Conservation (phyloP, 2,113 vertebrate species). For the Phaetusa simplex region DNA sequence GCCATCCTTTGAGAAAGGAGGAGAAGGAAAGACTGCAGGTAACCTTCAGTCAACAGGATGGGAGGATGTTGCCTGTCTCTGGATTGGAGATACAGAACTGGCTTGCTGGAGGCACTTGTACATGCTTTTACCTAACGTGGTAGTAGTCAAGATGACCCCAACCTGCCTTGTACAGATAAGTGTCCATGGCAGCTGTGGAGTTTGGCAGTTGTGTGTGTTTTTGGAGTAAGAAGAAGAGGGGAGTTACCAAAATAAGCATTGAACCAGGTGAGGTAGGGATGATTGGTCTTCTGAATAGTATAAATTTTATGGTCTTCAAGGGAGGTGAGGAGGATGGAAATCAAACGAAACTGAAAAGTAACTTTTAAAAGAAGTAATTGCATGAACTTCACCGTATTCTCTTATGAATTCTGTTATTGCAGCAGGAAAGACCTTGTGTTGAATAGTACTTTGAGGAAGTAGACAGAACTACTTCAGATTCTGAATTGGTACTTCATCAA, state of each 20-base stretch:
- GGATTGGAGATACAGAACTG: not conserved
- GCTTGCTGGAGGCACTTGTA: not conserved
- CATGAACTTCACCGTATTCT: not conserved
- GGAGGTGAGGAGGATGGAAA: not conserved
- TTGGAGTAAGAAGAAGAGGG: not conserved
- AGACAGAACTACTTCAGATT: not conserved
- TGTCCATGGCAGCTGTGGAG: not conserved
- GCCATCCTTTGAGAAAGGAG: not conserved
- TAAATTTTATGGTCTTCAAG: not conserved
- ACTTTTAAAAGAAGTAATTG: not conserved
- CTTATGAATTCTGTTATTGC: not conserved
- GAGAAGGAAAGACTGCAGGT: not conserved
- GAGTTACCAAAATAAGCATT: not conserved
- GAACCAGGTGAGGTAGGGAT: not conserved
- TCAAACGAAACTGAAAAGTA: not conserved
- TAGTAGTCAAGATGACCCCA: not conserved
- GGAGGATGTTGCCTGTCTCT: not conserved
- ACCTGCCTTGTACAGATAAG: not conserved
- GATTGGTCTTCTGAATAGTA: not conserved
- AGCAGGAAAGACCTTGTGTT: not conserved
- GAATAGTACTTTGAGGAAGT: not conserved
- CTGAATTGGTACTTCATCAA: not conserved
- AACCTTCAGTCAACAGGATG: not conserved
- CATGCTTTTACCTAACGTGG: accelerated
- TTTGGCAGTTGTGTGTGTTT: not conserved